Percentiles rank a stretch among this genome's conserved stretches.
These are phyloP conservation scores for Butastur rufipennis DNA, from an alignment of 2,113 vertebrate genomes.

Conservation along the genomic window DNA sequence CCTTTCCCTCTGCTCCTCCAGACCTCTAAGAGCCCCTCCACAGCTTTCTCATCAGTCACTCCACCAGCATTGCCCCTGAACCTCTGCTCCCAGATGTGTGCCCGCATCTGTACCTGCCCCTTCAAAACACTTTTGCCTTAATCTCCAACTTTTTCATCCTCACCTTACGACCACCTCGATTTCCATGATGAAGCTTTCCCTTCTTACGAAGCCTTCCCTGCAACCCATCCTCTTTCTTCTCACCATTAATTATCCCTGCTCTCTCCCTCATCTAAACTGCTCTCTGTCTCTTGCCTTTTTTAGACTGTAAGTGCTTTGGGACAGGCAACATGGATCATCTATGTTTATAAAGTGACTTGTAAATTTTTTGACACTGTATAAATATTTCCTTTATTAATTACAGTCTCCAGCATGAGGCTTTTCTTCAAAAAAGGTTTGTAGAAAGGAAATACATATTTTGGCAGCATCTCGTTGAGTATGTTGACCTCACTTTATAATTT, in stretches of 20 bases:
- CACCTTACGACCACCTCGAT: neutral
- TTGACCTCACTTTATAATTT: neutral
- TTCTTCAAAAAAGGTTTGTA: conserved; percentile 39
- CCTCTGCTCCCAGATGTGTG: neutral
- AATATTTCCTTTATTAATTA: conserved; percentile 62
- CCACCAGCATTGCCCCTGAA: neutral
- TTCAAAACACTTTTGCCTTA: neutral
- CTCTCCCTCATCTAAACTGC: conserved; percentile 9
- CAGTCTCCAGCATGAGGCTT: conserved; percentile 9
- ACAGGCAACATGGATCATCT: conserved; percentile 38
- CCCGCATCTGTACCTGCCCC: neutral
- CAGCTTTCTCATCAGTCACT: neutral
- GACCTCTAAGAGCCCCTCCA: neutral
- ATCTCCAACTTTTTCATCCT: neutral
- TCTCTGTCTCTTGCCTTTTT: conserved; percentile 59
- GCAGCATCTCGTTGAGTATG: neutral
- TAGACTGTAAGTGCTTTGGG: conserved; percentile 47
- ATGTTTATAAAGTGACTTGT: conserved; percentile 50
- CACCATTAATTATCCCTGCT: conserved; percentile 5
- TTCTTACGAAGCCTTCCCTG: neutral
- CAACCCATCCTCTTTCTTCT: neutral
- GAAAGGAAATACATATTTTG: conserved; percentile 64
- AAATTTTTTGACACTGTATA: conserved; percentile 53
- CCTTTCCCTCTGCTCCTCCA: neutral
- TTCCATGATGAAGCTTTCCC: neutral